These are phyloP conservation scores for Teleogryllus occipitalis DNA, from an alignment of 1,140 invertebrate species.

Conservation along the genomic window DNA sequence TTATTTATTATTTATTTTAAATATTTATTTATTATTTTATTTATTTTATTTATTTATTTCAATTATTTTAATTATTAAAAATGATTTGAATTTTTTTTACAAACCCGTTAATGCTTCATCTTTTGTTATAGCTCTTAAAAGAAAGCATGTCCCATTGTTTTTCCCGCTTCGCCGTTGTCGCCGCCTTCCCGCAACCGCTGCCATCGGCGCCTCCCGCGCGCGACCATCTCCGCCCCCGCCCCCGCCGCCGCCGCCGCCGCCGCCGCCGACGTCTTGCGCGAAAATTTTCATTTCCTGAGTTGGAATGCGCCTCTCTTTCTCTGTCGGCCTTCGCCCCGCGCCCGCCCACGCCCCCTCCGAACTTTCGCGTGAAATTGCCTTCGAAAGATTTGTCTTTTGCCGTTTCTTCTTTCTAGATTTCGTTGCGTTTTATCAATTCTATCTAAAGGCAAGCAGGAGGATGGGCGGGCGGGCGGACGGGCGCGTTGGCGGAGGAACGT, in stretches of 20 bases:
- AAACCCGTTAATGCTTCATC: no score
- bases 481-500: not conserved
- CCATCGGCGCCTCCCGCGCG: not conserved
- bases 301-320: not conserved
- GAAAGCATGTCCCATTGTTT: not conserved
- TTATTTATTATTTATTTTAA: no score
- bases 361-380: slow-evolving; percentile 1
- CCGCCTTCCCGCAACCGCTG: no score
- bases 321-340: not conserved
- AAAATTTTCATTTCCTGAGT: slow-evolving; percentile 5
- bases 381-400: slow-evolving; percentile 4
- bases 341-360: not conserved
- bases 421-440: slow-evolving; percentile 1
- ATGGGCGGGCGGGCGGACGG: not conserved
- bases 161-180: not conserved
- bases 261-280: not conserved
- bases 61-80: no score
- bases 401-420: slow-evolving; percentile 5
- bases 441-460: not conserved
- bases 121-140: no score
- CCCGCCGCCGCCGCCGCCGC: no score
- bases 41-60: no score
- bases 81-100: no score
- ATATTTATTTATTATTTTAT: no score
- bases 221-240: not conserved